Conservation (phyloP, 2,888 invertebrate genomes). For the Brenthis ino region DNA sequence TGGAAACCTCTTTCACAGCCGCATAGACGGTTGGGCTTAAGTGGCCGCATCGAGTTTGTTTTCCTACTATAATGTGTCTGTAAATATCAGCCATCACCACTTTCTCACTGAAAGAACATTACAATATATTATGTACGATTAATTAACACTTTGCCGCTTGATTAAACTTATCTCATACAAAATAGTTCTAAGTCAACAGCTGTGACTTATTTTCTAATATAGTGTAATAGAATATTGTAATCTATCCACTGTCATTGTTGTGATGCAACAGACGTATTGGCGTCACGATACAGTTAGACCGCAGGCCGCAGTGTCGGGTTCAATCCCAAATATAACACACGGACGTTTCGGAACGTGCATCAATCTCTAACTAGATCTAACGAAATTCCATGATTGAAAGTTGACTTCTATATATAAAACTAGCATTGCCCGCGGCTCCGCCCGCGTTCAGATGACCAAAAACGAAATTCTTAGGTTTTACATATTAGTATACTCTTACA, state of each 20-base stretch:
- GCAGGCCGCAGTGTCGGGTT: slow-evolving; percentile 54
- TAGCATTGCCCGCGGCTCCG: too few relatives aligned
- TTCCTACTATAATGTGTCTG: slow-evolving; percentile 68
- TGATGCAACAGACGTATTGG: slow-evolving; percentile 42
- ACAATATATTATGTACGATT: slow-evolving; percentile 54
- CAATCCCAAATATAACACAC: slow-evolving; percentile 56
- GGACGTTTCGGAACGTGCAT: slow-evolving; percentile 49
- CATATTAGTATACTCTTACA: too few relatives aligned
- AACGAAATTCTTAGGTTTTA: too few relatives aligned
- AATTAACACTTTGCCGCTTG: slow-evolving; percentile 61
- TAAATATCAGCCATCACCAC: slow-evolving; percentile 58
- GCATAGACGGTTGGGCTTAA: slow-evolving; percentile 48
- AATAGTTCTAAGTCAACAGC: slow-evolving; percentile 2
- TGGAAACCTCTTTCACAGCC: slow-evolving; percentile 38
- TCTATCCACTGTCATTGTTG: slow-evolving; percentile 7
- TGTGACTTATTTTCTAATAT: slow-evolving; percentile 1
- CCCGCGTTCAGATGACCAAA: too few relatives aligned
- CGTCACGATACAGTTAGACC: slow-evolving; percentile 52
- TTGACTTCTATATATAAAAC: too few relatives aligned
- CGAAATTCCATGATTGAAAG: slow-evolving; percentile 19
- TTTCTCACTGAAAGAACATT: slow-evolving; percentile 53
- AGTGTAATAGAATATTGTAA: slow-evolving; percentile 16
- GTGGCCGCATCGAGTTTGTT: slow-evolving; percentile 65
- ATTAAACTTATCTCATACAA: slow-evolving; percentile 29
- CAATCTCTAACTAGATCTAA: slow-evolving; percentile 33